Evolutionary conservation across 1,140 invertebrate species (phyloP).

Genomic region (Octopus sinensis): DNA sequence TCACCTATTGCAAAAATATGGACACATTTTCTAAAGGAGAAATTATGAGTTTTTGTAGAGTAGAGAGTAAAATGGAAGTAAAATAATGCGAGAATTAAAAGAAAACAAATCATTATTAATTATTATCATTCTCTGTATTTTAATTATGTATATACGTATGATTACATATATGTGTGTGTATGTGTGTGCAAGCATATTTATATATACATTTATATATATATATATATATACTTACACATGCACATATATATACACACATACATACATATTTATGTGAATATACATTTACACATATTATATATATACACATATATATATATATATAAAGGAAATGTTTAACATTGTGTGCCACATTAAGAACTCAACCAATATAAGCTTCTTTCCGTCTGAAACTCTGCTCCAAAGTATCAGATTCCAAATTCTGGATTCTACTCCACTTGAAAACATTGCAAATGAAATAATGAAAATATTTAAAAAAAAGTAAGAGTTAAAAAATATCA

Average conservation of each 20-base stretch:
- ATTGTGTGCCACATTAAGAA: constrained; percentile 9
- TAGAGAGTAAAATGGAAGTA: too few relatives aligned
- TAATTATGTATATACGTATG: too few relatives aligned
- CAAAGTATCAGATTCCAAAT: constrained; percentile 6
- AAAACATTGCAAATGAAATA: not conserved
- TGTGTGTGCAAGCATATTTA: not conserved
- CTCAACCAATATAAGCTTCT: not conserved
- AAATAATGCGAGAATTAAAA: too few relatives aligned
- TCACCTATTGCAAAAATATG: too few relatives aligned
- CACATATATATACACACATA: not conserved
- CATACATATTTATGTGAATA: not conserved
- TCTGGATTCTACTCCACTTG: constrained; percentile 3
- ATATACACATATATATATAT: not conserved
- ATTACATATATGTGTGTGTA: not conserved
- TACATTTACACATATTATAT: not conserved
- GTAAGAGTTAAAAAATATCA: not conserved
- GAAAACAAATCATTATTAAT: too few relatives aligned
- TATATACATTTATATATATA: not conserved
- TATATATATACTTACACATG: not conserved
- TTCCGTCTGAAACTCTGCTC: constrained; percentile 3
- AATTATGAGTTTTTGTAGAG: too few relatives aligned
- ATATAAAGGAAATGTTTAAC: not conserved
- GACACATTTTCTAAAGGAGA: too few relatives aligned
- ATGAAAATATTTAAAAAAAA: not conserved
- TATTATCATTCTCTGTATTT: too few relatives aligned